Base-by-base conservation (phyloP, 2,888 invertebrate species). In the Tanytarsus gracilentus region DNA sequence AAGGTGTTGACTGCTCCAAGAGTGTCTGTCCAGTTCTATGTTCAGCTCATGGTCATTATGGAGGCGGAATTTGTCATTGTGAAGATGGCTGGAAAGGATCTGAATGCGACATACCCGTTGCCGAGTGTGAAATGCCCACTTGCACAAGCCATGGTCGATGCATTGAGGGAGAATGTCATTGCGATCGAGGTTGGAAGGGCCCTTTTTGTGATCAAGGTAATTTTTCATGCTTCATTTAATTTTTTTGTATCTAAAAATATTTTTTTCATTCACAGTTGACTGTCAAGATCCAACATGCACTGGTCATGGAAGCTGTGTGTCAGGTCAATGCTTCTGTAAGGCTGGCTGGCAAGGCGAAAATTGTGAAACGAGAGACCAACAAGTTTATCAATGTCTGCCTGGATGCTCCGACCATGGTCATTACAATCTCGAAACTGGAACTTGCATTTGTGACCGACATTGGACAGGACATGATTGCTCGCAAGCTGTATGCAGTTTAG, bases 1-100 rank as follows among this genome's bases (percentile, higher is more conserved):
- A 90, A 76, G 91, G 91, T 66, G 81, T 84, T 65, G 87, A 87
- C 70, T 87, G 87, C 72, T 85, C 86, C 11, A 86, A 86, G 76
- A 86, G 86, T 86, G 88, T 95, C 61, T 98, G 98, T 75, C 98
- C 98, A 56, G 91, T 96, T 1, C 77, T 99, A 65, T 97, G 97
- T 76, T 92, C 94, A 64, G 92, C 90, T 65, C 92, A 96, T 72
- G 97, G 97, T 51, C 88, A 91, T 70, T 97, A 96, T 72, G 88
- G 92, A 44, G 91, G 91, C 64, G 94, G 94, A 25, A 77, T 90
- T 67, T 97, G 97, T 74, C 89, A 92, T 72, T 97, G 97, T 75
- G 90, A 91, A 72, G 89, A 91, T 69, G 95, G 95, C 65, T 96
- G 92, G 92, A 94, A 93, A 76, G 97, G 97, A 52, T 83, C 88